Conservation (phyloP, 2,113 vertebrate genomes). For the Oriolus oriolus region DNA sequence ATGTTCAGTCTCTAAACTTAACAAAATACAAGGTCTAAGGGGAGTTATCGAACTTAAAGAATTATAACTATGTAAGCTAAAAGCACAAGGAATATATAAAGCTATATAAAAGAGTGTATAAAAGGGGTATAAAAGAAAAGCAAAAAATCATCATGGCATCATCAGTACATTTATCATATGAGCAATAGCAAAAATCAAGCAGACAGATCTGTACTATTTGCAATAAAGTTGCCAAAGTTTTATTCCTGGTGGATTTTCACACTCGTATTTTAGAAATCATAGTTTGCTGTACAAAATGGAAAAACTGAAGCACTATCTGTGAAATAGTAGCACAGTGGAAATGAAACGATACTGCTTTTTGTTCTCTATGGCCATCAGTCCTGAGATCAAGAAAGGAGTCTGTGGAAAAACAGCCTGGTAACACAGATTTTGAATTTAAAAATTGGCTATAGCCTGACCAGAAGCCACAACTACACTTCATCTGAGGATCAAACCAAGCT, state of each 20-base stretch:
- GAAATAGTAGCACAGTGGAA: not conserved
- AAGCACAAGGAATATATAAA: no score
- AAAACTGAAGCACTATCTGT: not conserved
- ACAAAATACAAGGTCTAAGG: no score
- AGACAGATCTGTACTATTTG: not conserved
- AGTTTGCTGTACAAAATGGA: not conserved
- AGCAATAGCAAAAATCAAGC: not conserved
- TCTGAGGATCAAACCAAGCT: not conserved
- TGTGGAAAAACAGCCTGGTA: not conserved
- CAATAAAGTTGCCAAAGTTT: not conserved
- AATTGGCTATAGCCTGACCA: not conserved
- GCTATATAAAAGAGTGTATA: no score
- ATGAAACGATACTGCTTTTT: not conserved
- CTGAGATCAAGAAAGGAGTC: not conserved
- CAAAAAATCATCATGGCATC: no score
- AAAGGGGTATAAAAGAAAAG: no score
- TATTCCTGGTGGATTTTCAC: not conserved
- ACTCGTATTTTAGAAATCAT: not conserved
- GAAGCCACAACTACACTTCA: not conserved
- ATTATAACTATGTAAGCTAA: no score
- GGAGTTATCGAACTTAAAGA: no score
- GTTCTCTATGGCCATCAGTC: not conserved
- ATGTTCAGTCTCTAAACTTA: no score
- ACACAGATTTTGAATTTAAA: not conserved
- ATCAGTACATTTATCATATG: not conserved